A percentile compares a stretch with the other conserved stretches of the same genome.
phyloP scores from a whole-genome alignment of 1,140 invertebrate species.

The Apocrypta bakeri region DNA sequence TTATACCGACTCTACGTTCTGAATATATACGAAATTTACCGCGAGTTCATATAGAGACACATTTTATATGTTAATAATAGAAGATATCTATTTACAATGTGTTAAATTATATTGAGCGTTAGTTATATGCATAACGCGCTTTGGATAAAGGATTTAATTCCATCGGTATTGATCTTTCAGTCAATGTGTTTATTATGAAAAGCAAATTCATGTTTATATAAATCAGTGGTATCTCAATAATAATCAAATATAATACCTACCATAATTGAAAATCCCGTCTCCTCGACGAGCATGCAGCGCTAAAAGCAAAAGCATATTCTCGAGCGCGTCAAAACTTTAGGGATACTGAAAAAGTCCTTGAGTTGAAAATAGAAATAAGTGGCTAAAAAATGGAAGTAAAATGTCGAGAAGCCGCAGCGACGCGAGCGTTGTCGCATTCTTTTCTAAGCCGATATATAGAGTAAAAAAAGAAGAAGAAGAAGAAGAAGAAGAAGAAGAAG shows the following conservation, averaged over 20 bases:
- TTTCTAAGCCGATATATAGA: slow-evolving; percentile 7
- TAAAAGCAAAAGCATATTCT: not conserved
- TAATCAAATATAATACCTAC: too few relatives aligned
- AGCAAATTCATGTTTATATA: not conserved
- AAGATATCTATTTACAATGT: too few relatives aligned
- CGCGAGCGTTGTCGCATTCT: not conserved
- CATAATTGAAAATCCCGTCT: too few relatives aligned
- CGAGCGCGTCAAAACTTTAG: not conserved
- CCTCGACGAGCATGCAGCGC: too few relatives aligned
- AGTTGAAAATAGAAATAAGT: not conserved
- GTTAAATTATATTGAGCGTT: too few relatives aligned
- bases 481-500: not conserved
- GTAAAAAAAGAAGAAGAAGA: not conserved
- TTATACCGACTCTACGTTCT: too few relatives aligned
- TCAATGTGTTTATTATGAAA: not conserved
- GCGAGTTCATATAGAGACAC: too few relatives aligned
- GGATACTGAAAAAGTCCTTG: too few relatives aligned
- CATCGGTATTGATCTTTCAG: not conserved
- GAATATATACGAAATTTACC: too few relatives aligned
- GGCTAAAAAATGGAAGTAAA: slow-evolving; percentile 16
- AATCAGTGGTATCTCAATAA: too few relatives aligned
- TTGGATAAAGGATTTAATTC: not conserved
- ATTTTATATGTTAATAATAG: too few relatives aligned
- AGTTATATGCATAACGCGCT: too few relatives aligned
- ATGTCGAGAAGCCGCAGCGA: not conserved